phyloP scores from a whole-genome alignment of 2,797 vertebrate species.

The Sylvilagus floridanus region DNA sequence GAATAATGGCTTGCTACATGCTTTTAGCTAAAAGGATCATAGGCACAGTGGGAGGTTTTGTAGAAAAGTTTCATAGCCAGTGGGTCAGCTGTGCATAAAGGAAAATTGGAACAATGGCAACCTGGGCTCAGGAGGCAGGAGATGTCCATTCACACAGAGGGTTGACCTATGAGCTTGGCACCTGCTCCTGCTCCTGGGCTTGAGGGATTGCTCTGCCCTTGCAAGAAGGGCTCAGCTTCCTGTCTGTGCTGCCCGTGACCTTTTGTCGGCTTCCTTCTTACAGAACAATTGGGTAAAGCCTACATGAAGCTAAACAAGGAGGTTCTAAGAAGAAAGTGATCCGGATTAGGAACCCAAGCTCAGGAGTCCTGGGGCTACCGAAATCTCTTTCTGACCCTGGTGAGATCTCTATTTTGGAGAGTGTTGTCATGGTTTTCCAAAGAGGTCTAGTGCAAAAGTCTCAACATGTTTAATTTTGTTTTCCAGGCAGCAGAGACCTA shows the following conservation, averaged over 20 bases:
- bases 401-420: neutral
- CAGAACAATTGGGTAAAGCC: neutral
- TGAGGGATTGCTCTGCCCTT: neutral
- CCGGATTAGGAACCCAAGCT: neutral
- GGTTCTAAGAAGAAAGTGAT: neutral
- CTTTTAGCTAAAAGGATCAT: neutral
- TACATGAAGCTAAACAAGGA: neutral
- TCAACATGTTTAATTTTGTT: slow-evolving; percentile 36
- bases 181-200: neutral
- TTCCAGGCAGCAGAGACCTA: slow-evolving; percentile 53
- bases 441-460: slow-evolving; percentile 19
- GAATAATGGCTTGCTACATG: neutral
- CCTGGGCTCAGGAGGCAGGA: neutral
- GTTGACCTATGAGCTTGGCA: neutral
- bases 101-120: neutral
- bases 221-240: neutral
- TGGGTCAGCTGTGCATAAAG: neutral
- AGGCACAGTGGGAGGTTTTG: neutral
- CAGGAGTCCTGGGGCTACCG: neutral
- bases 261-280: neutral
- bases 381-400: slow-evolving; percentile 1
- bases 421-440: slow-evolving; percentile 71
- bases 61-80: neutral
- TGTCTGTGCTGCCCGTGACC: neutral
- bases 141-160: neutral